These are phyloP conservation scores for Urophycis tenuis DNA, from an alignment of 2,797 vertebrate genomes.

Conservation along the genomic window DNA sequence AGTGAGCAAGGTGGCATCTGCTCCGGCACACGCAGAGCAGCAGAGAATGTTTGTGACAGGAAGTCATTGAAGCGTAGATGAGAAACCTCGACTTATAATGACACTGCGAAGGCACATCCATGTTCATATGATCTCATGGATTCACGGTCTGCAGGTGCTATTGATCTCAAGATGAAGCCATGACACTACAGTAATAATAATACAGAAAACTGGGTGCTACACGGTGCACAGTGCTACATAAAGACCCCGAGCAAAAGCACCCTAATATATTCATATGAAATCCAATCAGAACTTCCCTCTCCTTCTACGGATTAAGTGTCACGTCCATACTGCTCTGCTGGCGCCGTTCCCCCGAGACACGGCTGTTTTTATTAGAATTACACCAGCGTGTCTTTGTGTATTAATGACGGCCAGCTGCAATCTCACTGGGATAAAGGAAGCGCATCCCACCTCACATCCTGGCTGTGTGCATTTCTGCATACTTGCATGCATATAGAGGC, in stretches of 20 bases:
- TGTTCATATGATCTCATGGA: slow-evolving; percentile 18
- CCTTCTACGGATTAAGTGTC: slow-evolving; percentile 32
- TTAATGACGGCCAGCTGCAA: slow-evolving; percentile 52
- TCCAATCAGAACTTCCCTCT: slow-evolving; percentile 3
- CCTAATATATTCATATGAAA: slow-evolving; percentile 30
- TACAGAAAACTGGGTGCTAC: not conserved
- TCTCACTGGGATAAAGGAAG: slow-evolving; percentile 58
- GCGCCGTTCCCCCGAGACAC: slow-evolving; percentile 23
- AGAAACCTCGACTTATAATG: slow-evolving; percentile 29
- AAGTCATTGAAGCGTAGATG: slow-evolving; percentile 25
- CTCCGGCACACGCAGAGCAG: not conserved
- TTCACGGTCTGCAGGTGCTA: slow-evolving; percentile 9
- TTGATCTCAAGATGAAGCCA: slow-evolving; percentile 30
- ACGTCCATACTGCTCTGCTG: slow-evolving; percentile 26
- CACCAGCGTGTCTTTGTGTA: slow-evolving; percentile 42
- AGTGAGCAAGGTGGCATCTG: not conserved
- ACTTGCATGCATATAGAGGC: not conserved
- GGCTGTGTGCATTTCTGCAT: not conserved
- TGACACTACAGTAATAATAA: not conserved
- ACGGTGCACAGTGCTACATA: slow-evolving; percentile 26
- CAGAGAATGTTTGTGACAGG: slow-evolving; percentile 26
- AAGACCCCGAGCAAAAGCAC: slow-evolving; percentile 25
- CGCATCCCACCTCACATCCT: slow-evolving; percentile 51
- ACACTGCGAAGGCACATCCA: slow-evolving; percentile 25
- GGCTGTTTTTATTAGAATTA: slow-evolving; percentile 50